Percentiles rank a stretch among this genome's conserved stretches.
Conservation (phyloP, 2,888 invertebrate genomes). For the Periphyllus acericola region DNA sequence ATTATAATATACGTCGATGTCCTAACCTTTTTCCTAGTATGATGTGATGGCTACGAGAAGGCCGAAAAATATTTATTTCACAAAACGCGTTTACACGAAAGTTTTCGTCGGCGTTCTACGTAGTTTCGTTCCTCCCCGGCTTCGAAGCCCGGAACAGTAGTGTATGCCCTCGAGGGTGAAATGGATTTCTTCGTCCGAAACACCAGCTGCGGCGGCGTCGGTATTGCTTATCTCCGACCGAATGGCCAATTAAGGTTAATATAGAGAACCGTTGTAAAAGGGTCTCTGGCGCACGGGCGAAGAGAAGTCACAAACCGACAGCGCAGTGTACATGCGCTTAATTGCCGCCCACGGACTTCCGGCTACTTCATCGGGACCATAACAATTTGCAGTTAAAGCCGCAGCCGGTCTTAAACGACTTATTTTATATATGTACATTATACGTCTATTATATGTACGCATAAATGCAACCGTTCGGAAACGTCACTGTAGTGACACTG, state of each 20-base stretch:
- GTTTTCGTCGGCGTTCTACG: background rate
- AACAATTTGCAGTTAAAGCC: conserved; percentile 8
- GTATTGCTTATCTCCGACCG: conserved; percentile 35
- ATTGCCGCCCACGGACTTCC: conserved; percentile 40
- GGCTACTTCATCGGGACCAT: background rate
- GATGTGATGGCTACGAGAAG: too few relatives aligned
- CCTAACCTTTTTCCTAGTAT: too few relatives aligned
- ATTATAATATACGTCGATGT: too few relatives aligned
- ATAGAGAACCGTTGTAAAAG: background rate
- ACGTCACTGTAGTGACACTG: too few relatives aligned
- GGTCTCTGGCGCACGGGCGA: background rate
- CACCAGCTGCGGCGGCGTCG: background rate
- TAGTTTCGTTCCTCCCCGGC: background rate
- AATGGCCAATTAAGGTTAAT: conserved; percentile 39
- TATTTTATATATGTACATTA: too few relatives aligned
- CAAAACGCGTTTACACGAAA: background rate
- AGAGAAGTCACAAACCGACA: conserved; percentile 8
- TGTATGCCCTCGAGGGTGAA: conserved; percentile 10
- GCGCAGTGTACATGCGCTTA: background rate
- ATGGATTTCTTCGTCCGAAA: conserved; percentile 17
- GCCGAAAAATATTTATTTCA: too few relatives aligned
- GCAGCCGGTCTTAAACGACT: conserved; percentile 16
- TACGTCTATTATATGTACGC: background rate
- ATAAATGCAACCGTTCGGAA: background rate
- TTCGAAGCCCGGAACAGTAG: background rate